Conservation (phyloP, 2,888 invertebrate genomes). For the Vandiemenella viatica region DNA sequence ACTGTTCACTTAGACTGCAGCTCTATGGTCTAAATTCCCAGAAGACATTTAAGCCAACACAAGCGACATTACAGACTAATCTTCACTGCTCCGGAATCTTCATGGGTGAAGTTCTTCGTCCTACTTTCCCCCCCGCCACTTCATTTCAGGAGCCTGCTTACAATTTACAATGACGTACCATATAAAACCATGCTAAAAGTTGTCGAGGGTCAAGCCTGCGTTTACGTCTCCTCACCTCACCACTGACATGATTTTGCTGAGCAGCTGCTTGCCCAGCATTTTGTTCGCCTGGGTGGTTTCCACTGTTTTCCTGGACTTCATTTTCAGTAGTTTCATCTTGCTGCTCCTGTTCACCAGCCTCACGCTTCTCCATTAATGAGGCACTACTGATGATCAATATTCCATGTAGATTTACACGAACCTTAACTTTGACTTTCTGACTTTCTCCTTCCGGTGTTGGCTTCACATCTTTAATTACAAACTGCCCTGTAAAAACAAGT, state of each 20-base stretch:
- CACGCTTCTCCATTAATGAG: constrained; percentile 62
- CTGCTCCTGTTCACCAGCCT: constrained; percentile 27
- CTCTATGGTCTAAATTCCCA: no score
- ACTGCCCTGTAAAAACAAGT: constrained; percentile 41
- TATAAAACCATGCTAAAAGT: constrained; percentile 54
- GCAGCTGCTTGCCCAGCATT: constrained; percentile 27
- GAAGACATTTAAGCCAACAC: no score
- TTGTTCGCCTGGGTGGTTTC: no score
- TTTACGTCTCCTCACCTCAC: constrained; percentile 28
- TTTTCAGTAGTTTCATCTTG: constrained; percentile 24
- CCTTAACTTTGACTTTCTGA: constrained; percentile 93
- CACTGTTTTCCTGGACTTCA: no score
- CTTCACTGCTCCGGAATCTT: no score
- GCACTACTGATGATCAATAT: constrained; percentile 80
- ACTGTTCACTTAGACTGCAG: no score
- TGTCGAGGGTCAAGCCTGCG: constrained; percentile 40
- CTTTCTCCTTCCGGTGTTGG: constrained; percentile 78
- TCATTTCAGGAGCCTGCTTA: no score
- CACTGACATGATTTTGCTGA: constrained; percentile 35
- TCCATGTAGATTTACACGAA: constrained; percentile 85
- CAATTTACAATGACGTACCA: constrained; percentile 49
- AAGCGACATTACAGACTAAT: no score
- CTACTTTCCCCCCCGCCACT: no score
- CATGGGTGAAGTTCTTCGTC: no score
- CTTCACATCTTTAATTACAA: constrained; percentile 66